Conservation (phyloP, 2,113 vertebrate species). For the Centropus bengalensis region DNA sequence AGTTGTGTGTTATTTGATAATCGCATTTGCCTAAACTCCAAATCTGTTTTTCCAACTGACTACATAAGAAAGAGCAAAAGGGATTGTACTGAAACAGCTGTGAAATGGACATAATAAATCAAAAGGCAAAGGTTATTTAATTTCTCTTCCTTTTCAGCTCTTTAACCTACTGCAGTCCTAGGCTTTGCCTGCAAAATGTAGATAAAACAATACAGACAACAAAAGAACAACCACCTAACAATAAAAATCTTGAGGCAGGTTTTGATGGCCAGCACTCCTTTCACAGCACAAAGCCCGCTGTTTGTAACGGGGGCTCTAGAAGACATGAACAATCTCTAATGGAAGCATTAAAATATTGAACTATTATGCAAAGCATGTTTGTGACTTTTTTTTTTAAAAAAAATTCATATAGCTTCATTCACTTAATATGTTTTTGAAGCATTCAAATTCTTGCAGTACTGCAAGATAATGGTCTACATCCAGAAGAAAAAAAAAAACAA, state of each 20-base stretch:
- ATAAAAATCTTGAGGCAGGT: neutral
- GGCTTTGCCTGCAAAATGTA: neutral
- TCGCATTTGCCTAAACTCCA: slow-evolving; percentile 24
- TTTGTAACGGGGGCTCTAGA: neutral
- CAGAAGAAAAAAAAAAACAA: neutral
- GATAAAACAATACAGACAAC: neutral
- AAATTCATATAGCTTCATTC: neutral
- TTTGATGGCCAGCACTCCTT: neutral
- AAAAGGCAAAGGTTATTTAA: slow-evolving; percentile 17
- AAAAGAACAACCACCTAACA: neutral
- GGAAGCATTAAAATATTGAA: neutral
- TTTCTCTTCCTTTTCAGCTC: neutral
- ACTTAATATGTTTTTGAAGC: neutral
- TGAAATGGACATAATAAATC: slow-evolving; percentile 39
- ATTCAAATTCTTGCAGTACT: neutral
- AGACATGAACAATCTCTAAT: neutral
- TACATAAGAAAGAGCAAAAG: slow-evolving; percentile 24
- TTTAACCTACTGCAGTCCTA: neutral
- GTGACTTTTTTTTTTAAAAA: neutral
- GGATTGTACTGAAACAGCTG: neutral
- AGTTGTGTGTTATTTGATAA: slow-evolving; percentile 1
- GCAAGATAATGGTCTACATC: neutral
- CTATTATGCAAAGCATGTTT: neutral
- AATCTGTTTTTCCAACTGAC: slow-evolving; percentile 27
- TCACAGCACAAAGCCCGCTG: neutral